Evolutionary conservation across 2,113 vertebrate genomes (phyloP).

Genomic region (Ceyx melanurus): DNA sequence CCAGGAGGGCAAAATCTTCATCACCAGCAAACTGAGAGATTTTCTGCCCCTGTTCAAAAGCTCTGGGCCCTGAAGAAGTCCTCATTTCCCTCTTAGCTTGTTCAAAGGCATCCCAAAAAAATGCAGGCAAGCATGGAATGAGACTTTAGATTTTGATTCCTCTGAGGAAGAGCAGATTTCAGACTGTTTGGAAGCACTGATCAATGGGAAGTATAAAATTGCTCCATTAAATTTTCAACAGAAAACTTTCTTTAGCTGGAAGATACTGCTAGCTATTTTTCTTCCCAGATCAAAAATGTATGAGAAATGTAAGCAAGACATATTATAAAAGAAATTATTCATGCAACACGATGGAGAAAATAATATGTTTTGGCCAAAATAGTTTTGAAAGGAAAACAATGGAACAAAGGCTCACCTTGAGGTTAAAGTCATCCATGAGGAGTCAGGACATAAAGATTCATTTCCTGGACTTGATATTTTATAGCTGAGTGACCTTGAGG

Average conservation of each 20-base stretch:
- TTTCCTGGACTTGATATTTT: background rate
- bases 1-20: background rate
- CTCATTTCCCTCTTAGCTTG: background rate
- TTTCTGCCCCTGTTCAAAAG: background rate
- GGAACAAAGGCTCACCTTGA: background rate
- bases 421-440: background rate
- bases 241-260: background rate
- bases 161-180: background rate
- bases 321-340: background rate
- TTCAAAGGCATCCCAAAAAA: background rate
- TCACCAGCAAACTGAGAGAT: background rate
- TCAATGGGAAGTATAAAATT: background rate
- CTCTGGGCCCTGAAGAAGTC: background rate
- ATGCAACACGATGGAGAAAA: background rate
- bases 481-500: background rate
- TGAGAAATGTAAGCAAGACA: background rate
- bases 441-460: background rate
- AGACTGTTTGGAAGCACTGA: background rate
- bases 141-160: background rate
- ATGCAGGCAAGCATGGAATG: background rate
- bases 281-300: background rate
- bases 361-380: background rate
- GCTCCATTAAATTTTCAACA: conserved; percentile 8
- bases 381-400: background rate
- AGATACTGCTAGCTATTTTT: background rate